Conservation (phyloP, 2,797 vertebrate genomes). For the Chloroceryle inda region DNA sequence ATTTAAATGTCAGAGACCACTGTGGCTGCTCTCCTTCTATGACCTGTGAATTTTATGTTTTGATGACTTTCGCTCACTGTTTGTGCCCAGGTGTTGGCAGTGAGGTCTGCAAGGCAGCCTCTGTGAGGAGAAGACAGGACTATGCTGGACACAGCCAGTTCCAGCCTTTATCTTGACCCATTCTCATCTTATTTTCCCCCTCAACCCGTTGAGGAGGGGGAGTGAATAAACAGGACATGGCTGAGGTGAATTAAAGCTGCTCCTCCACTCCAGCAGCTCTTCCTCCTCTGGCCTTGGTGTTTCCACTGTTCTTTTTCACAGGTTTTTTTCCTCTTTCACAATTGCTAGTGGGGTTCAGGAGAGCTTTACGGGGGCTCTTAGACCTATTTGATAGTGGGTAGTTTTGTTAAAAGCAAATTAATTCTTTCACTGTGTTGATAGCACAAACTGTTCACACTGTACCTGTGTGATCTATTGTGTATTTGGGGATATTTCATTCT, state of each 20-base stretch:
- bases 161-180: not conserved
- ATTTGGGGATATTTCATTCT: not conserved
- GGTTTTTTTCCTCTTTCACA: not conserved
- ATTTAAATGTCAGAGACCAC: not conserved
- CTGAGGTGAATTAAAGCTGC: not conserved
- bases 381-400: not conserved
- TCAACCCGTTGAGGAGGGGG: rapidly evolving
- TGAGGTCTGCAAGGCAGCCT: not conserved
- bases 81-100: not conserved
- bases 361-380: not conserved
- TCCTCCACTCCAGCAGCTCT: not conserved
- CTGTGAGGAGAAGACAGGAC: not conserved
- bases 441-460: not conserved
- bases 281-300: not conserved
- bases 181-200: not conserved
- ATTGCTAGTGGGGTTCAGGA: not conserved
- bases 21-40: not conserved
- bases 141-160: not conserved
- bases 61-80: rapidly evolving
- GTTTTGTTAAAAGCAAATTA: not conserved
- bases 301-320: not conserved
- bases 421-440: not conserved
- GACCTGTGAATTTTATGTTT: not conserved
- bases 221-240: not conserved
- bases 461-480: rapidly evolving